These are phyloP conservation scores for Liparis tanakae DNA, from an alignment of 2,797 vertebrate genomes.

Conservation along the genomic window DNA sequence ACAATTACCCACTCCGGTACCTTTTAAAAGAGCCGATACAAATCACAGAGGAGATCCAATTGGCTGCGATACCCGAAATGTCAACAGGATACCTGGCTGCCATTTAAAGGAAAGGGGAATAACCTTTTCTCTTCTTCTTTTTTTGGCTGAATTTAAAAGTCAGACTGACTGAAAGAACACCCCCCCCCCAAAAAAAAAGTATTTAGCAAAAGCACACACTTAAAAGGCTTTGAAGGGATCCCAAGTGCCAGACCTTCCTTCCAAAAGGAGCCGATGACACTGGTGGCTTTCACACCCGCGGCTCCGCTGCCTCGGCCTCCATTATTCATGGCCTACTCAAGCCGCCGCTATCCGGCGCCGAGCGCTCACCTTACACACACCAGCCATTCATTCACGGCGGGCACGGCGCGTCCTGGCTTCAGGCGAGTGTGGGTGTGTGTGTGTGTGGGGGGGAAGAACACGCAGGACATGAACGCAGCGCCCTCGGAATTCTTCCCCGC, in stretches of 20 bases:
- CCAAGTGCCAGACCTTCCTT: conserved; percentile 31
- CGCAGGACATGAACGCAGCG: conserved; percentile 7
- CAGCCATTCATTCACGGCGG: conserved; percentile 57
- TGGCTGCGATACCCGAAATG: conserved; percentile 29
- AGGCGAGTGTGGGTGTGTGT: no score
- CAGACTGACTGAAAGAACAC: neutral
- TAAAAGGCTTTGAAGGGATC: conserved; percentile 27
- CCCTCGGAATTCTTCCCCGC: conserved; percentile 20
- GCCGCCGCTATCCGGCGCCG: conserved; percentile 59
- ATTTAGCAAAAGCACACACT: neutral
- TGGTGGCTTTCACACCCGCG: conserved; percentile 27
- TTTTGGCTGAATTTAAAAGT: conserved; percentile 9
- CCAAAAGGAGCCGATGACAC: conserved; percentile 37
- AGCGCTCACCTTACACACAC: conserved; percentile 61
- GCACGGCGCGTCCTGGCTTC: conserved; percentile 18
- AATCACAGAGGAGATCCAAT: conserved; percentile 39
- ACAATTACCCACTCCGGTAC: conserved; percentile 54
- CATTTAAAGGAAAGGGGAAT: conserved; percentile 20
- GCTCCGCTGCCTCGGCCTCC: conserved; percentile 56
- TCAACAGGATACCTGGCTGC: conserved; percentile 24
- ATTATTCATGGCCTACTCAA: conserved; percentile 71
- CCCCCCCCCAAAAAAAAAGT: no score
- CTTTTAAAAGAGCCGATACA: conserved; percentile 40
- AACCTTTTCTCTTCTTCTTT: neutral
- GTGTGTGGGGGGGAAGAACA: conserved; percentile 28